A percentile compares a stretch with the other conserved stretches of the same genome.
phyloP scores from a whole-genome alignment of 1,140 invertebrate genomes.

The Lasaia peninsularis region DNA sequence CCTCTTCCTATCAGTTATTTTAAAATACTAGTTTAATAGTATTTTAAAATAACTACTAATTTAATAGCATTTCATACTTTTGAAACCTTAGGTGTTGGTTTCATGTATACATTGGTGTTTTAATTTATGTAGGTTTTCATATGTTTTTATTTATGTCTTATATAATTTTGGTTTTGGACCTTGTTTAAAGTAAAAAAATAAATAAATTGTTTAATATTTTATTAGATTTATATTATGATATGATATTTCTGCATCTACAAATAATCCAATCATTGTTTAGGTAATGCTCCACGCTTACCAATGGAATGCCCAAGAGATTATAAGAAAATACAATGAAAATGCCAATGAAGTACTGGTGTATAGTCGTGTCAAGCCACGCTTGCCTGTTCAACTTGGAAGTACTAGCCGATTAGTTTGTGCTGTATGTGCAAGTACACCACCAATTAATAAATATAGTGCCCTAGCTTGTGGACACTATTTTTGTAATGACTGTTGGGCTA shows the following conservation, averaged over 20 bases:
- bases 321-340: constrained; percentile 87
- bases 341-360: constrained; percentile 86
- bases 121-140: no score
- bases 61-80: no score
- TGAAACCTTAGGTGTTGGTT: no score
- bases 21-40: no score
- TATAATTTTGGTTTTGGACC: no score
- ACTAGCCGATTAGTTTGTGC: constrained; percentile 74
- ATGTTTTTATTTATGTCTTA: no score
- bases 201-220: no score
- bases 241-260: not conserved
- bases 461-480: constrained; percentile 94
- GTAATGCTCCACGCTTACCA: constrained; percentile 91
- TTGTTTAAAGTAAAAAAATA: no score
- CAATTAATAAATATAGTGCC: constrained; percentile 84
- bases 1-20: no score
- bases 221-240: no score
- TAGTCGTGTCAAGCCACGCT: constrained; percentile 87
- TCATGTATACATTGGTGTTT: no score
- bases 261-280: constrained; percentile 36
- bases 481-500: constrained; percentile 96
- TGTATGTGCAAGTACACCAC: constrained; percentile 79
- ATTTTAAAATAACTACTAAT: no score
- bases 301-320: constrained; percentile 91
- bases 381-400: constrained; percentile 37